Conservation (phyloP, 2,888 invertebrate genomes). For the Diarsia dahlii region DNA sequence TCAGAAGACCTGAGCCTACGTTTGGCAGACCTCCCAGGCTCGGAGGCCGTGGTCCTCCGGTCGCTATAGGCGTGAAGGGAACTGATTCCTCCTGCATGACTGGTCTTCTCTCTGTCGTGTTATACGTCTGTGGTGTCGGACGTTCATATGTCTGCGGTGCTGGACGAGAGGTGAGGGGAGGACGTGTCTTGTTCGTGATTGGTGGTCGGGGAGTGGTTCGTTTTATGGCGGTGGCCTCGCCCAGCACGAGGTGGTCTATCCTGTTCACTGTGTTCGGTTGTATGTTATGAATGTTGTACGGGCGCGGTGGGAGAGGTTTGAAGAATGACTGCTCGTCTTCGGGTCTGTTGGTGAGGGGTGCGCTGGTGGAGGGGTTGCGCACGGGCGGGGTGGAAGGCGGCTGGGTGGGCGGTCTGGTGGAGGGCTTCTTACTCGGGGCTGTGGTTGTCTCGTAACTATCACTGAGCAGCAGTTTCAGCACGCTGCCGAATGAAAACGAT, state of each 20-base stretch:
- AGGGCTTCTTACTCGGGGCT: conserved; percentile 47
- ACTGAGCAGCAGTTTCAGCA: conserved; percentile 91
- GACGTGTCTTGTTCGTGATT: conserved; percentile 60
- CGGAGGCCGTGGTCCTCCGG: conserved; percentile 70
- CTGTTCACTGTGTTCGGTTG: conserved; percentile 79
- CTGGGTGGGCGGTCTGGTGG: conserved; percentile 33
- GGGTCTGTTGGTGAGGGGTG: conserved; percentile 67
- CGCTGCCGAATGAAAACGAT: conserved; percentile 91
- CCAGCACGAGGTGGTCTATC: conserved; percentile 86
- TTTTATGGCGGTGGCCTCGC: conserved; percentile 85
- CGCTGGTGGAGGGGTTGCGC: conserved; percentile 50
- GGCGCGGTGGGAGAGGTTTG: conserved; percentile 76
- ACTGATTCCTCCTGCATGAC: conserved; percentile 64
- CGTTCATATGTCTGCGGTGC: conserved; percentile 11
- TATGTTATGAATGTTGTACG: conserved; percentile 72
- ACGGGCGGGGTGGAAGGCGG: conserved; percentile 59
- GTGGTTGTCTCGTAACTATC: conserved; percentile 85
- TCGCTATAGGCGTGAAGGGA: conserved; percentile 63
- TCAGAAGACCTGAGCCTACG: conserved; percentile 91
- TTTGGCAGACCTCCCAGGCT: conserved; percentile 61
- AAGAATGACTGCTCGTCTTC: conserved; percentile 61
- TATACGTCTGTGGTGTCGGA: conserved; percentile 1
- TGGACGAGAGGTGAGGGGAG: conserved; percentile 31
- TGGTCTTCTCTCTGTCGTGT: conserved; percentile 57
- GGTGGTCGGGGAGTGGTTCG: conserved; percentile 76